Conservation (phyloP, 2,797 vertebrate genomes). For the Sitta carolinensis region DNA sequence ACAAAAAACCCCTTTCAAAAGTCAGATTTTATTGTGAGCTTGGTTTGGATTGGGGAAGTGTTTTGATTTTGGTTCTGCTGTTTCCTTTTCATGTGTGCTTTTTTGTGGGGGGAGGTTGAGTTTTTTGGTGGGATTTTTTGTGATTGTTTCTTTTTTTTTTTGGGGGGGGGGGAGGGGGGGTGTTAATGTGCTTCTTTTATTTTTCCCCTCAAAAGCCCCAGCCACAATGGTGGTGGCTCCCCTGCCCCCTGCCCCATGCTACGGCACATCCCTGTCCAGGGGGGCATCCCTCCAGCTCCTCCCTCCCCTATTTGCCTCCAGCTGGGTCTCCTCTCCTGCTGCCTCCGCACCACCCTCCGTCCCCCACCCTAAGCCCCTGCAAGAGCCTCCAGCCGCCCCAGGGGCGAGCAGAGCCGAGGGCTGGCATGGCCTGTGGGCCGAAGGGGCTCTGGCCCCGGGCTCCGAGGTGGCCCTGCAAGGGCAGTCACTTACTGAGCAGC, state of each 20-base stretch:
- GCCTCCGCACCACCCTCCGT: background rate
- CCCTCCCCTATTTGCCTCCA: background rate
- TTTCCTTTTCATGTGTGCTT: background rate
- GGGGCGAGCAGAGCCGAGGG: background rate
- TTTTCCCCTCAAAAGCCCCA: background rate
- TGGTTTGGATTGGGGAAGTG: background rate
- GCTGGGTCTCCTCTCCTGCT: background rate
- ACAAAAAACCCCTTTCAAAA: background rate
- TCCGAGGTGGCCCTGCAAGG: background rate
- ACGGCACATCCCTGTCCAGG: fast-evolving
- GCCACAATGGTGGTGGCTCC: too few relatives aligned
- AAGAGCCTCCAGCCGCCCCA: background rate
- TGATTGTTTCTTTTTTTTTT: too few relatives aligned
- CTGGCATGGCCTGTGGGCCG: background rate
- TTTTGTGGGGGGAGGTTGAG: fast-evolving
- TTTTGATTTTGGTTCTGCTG: background rate
- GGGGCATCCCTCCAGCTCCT: background rate
- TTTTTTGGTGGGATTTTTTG: fast-evolving
- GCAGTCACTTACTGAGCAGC: background rate
- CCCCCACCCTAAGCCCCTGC: background rate
- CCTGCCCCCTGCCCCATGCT: fast-evolving
- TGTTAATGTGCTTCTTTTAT: background rate
- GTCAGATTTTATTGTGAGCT: background rate
- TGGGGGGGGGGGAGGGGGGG: fast-evolving
- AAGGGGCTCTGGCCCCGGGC: background rate